Conservation (phyloP, 1,140 invertebrate genomes). For the Antheraea pernyi region DNA sequence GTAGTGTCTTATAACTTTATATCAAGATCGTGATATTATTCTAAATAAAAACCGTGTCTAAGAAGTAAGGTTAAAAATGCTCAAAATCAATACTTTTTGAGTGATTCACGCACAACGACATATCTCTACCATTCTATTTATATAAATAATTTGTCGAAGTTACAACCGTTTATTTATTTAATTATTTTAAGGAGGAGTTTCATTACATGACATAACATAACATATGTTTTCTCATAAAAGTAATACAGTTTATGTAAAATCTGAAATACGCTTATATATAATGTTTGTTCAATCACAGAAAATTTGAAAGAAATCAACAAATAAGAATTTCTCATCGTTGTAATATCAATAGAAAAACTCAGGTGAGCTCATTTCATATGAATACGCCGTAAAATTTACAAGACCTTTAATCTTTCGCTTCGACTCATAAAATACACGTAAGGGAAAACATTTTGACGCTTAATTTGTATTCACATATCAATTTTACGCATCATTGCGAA, state of each 20-base stretch:
- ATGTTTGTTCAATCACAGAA: background rate
- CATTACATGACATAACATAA: too few species aligned
- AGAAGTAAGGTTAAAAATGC: too few species aligned
- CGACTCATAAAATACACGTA: conserved; percentile 22
- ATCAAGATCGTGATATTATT: too few species aligned
- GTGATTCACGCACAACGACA: too few species aligned
- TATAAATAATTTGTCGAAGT: too few species aligned
- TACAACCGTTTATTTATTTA: too few species aligned
- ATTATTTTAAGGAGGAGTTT: too few species aligned
- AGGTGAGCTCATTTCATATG: conserved; percentile 29
- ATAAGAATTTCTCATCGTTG: conserved; percentile 13
- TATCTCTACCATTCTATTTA: too few species aligned
- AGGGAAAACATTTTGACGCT: conserved; percentile 18
- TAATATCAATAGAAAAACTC: conserved; percentile 27
- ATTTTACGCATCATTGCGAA: conserved; percentile 6
- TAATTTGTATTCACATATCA: conserved; percentile 24
- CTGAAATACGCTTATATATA: background rate
- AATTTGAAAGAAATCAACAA: conserved; percentile 11
- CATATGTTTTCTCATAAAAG: too few species aligned
- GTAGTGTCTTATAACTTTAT: too few species aligned
- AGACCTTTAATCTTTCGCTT: conserved; percentile 25
- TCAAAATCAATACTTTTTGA: too few species aligned
- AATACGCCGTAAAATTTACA: conserved; percentile 29
- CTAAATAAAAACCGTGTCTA: too few species aligned
- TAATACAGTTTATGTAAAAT: background rate